These are phyloP conservation scores for Forbesichthys agassizii DNA, from an alignment of 2,113 vertebrate genomes.

Conservation along the genomic window DNA sequence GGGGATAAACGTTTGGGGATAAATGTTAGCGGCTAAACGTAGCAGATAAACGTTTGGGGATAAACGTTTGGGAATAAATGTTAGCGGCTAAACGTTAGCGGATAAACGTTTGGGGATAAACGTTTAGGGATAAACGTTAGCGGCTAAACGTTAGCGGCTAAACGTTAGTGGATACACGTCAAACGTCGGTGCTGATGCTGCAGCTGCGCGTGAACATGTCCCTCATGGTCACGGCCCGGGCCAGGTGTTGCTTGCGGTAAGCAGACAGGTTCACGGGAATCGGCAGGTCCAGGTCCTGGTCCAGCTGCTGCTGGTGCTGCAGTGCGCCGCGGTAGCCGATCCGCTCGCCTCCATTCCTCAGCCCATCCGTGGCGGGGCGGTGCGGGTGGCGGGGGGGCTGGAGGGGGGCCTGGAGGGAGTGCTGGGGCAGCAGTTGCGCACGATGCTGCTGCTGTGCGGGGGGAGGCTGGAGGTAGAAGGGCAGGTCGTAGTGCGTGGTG, in stretches of 20 bases:
- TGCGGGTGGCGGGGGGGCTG: constrained; percentile 76
- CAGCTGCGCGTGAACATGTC: constrained; percentile 94
- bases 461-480: constrained; percentile 88
- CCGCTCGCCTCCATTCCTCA: constrained; percentile 83
- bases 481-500: constrained; percentile 82
- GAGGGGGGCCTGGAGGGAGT: constrained; percentile 63
- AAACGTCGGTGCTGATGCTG: constrained; percentile 95
- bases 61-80: too few relatives aligned
- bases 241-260: constrained; percentile 89
- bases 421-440: constrained; percentile 74
- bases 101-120: too few relatives aligned
- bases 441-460: constrained; percentile 72
- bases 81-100: too few relatives aligned
- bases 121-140: too few relatives aligned
- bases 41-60: too few relatives aligned
- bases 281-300: constrained; percentile 81
- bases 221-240: constrained; percentile 91
- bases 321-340: constrained; percentile 83
- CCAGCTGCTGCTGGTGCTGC: constrained; percentile 62
- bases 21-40: too few relatives aligned
- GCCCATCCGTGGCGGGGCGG: constrained; percentile 73
- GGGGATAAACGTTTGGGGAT: too few relatives aligned
- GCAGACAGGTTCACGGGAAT: constrained; percentile 75
- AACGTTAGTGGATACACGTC: background rate
- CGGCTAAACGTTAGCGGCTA: constrained; percentile 47